Conservation (phyloP, 2,888 invertebrate species). For the Caradrina clavipalpis region DNA sequence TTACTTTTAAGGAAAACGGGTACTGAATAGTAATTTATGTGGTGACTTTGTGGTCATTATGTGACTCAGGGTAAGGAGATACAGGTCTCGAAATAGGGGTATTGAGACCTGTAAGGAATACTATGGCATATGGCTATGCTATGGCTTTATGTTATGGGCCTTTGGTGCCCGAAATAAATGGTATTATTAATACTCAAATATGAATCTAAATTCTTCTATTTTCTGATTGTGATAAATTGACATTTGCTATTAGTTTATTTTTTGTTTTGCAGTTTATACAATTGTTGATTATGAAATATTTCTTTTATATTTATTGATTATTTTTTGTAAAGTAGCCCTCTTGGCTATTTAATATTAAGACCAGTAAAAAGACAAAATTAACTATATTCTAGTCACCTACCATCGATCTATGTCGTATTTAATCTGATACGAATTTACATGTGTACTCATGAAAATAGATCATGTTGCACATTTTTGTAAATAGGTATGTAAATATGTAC, state of each 20-base stretch:
- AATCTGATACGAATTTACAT: constrained; percentile 15
- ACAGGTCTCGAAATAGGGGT: too few relatives aligned
- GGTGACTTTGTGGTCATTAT: too few relatives aligned
- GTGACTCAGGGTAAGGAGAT: too few relatives aligned
- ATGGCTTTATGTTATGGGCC: too few relatives aligned
- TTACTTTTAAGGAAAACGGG: too few relatives aligned
- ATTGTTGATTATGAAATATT: constrained; percentile 48
- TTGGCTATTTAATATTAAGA: constrained; percentile 1
- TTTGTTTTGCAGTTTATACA: constrained; percentile 17
- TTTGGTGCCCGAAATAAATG: constrained; percentile 31
- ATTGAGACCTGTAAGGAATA: too few relatives aligned
- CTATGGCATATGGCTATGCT: too few relatives aligned
- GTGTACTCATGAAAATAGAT: too few relatives aligned
- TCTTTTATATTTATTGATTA: neutral
- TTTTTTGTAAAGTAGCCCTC: neutral
- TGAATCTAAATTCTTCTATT: constrained; percentile 13
- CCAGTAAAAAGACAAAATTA: neutral
- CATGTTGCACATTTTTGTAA: too few relatives aligned
- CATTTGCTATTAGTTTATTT: neutral
- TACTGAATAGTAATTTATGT: too few relatives aligned
- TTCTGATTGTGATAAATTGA: too few relatives aligned
- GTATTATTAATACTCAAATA: constrained; percentile 10
- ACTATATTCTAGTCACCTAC: constrained; percentile 57
- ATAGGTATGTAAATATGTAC: too few relatives aligned
- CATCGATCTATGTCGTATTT: constrained; percentile 30